These are phyloP conservation scores for Australoheros scitulus DNA, from an alignment of 2,113 vertebrate genomes.

Conservation along the genomic window DNA sequence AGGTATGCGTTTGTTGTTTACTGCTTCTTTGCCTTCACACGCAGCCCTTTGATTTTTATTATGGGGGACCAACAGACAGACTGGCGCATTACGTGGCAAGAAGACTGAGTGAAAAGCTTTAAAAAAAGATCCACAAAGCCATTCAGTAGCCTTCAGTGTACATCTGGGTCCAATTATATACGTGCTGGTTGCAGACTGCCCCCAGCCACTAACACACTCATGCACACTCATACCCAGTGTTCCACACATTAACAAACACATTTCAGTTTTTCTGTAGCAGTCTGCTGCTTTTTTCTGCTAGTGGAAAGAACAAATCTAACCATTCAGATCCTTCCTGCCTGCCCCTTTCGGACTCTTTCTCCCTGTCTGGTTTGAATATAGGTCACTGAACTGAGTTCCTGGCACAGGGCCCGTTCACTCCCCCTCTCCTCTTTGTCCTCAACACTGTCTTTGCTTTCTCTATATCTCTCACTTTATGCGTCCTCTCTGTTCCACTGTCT, in stretches of 20 bases:
- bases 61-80: background rate
- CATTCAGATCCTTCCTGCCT: constrained; percentile 48
- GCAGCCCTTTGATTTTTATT: background rate
- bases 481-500: background rate
- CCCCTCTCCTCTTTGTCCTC: background rate
- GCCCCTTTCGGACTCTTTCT: background rate
- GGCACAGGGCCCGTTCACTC: constrained; percentile 38
- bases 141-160: constrained; percentile 27
- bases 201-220: constrained; percentile 21
- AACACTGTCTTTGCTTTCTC: background rate
- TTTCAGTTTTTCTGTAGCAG: constrained; percentile 22
- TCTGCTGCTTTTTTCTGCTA: constrained; percentile 14
- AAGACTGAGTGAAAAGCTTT: constrained; percentile 16
- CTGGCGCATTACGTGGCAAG: constrained; percentile 2
- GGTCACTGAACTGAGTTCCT: constrained; percentile 68
- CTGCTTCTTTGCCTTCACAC: background rate
- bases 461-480: background rate
- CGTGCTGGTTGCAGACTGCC: constrained; percentile 42
- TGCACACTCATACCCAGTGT: constrained; percentile 14
- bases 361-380: constrained; percentile 59
- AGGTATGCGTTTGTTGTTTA: background rate
- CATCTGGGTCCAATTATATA: constrained; percentile 63
- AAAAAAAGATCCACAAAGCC: constrained; percentile 23
- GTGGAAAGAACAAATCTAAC: constrained; percentile 56
- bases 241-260: constrained; percentile 19